phyloP scores from a whole-genome alignment of 53 echinoderm and acorn worm species.

The Paracentrotus lividus region DNA sequence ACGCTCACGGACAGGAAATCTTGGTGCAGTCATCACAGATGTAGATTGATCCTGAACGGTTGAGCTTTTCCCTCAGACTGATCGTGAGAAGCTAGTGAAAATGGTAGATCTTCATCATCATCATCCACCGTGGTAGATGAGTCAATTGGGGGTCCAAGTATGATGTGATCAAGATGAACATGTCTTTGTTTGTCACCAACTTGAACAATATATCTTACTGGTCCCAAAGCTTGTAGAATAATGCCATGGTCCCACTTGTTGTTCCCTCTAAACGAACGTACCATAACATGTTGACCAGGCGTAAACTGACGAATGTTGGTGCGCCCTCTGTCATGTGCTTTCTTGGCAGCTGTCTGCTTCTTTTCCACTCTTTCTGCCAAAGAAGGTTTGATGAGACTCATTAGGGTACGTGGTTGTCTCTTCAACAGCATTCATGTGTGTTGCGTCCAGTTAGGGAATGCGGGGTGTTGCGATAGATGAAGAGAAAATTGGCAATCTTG shows the following conservation, averaged over 20 bases:
- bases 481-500: constrained; percentile 72
- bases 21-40: too few species aligned
- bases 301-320: constrained; percentile 40
- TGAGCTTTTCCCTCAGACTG: background rate
- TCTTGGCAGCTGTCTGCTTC: constrained; percentile 63
- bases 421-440: constrained; percentile 77
- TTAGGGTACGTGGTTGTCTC: constrained; percentile 76
- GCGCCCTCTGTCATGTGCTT: too few species aligned
- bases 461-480: constrained; percentile 47
- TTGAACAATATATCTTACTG: too few species aligned
- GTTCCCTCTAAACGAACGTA: too few species aligned
- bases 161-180: background rate
- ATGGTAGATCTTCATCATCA: background rate
- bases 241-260: too few species aligned
- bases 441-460: constrained; percentile 65
- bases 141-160: background rate
- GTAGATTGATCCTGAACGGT: background rate
- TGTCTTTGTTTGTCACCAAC: too few species aligned
- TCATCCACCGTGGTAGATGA: background rate
- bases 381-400: constrained; percentile 72
- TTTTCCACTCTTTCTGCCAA: too few species aligned
- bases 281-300: too few species aligned
- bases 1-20: too few species aligned
- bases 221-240: too few species aligned
- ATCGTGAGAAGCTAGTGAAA: background rate